These are phyloP conservation scores for Peromyscus maniculatus DNA, from an alignment of 2,113 vertebrate genomes.

Conservation along the genomic window DNA sequence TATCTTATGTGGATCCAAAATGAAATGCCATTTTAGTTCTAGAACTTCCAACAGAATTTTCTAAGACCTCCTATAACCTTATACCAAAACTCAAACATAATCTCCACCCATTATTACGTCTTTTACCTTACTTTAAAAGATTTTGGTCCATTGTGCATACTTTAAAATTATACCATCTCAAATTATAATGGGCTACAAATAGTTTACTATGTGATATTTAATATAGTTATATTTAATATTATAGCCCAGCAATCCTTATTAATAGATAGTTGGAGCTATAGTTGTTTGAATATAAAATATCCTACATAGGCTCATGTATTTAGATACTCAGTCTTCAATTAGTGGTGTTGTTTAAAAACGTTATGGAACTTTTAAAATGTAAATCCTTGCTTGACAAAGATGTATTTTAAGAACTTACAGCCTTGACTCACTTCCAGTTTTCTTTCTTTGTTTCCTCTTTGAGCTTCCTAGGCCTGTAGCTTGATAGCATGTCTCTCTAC, in stretches of 20 bases:
- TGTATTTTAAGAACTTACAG: neutral
- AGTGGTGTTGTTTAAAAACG: neutral
- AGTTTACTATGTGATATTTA: neutral
- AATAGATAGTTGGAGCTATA: neutral
- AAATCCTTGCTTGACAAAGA: neutral
- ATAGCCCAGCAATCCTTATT: neutral
- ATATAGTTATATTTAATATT: neutral
- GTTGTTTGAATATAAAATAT: neutral
- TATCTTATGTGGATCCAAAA: neutral
- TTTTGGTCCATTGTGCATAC: neutral
- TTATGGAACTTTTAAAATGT: neutral
- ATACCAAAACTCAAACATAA: neutral
- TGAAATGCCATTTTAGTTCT: neutral
- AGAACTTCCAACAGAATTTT: too few relatives aligned
- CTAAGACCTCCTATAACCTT: rapidly evolving
- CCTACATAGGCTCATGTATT: neutral
- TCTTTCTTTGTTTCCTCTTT: neutral
- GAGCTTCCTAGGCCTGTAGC: neutral
- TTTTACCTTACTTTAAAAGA: neutral
- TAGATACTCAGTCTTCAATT: neutral
- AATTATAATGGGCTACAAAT: neutral
- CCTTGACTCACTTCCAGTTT: neutral
- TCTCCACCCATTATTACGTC: neutral
- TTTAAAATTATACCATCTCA: neutral
- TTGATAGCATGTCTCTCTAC: neutral